phyloP scores from a whole-genome alignment of 2,888 invertebrate species.

The Machimus atricapillus region DNA sequence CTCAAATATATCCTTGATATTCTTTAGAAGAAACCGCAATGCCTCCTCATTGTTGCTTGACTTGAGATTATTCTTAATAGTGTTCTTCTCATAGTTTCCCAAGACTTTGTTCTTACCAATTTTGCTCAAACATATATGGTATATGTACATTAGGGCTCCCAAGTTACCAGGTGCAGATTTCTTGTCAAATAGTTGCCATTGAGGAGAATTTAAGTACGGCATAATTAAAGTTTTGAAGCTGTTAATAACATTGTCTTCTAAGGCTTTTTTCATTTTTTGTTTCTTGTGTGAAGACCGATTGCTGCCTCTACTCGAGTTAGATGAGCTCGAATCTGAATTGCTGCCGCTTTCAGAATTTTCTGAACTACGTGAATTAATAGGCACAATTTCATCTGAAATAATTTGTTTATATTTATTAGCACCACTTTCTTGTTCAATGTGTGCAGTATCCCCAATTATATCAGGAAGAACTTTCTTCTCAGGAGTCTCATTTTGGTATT shows the following conservation, averaged over 20 bases:
- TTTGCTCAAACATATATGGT: slow-evolving; percentile 53
- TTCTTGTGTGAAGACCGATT: slow-evolving; percentile 32
- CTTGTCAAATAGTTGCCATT: slow-evolving; percentile 52
- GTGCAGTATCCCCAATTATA: not conserved
- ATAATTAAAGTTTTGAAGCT: slow-evolving; percentile 57
- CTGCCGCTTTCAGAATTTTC: not conserved
- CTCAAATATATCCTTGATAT: slow-evolving; percentile 42
- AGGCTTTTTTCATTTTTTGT: slow-evolving; percentile 45
- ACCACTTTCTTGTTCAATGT: not conserved
- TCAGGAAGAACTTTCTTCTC: not conserved
- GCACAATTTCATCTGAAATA: not conserved
- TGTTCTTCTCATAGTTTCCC: slow-evolving; percentile 54
- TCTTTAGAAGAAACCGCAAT: slow-evolving; percentile 56
- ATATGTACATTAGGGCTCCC: slow-evolving; percentile 55
- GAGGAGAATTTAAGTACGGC: slow-evolving; percentile 52
- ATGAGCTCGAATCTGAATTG: slow-evolving; percentile 48
- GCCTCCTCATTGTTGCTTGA: slow-evolving; percentile 53
- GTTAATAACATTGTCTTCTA: slow-evolving; percentile 55
- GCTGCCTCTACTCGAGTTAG: slow-evolving; percentile 47
- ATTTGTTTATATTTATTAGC: not conserved
- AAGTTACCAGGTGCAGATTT: slow-evolving; percentile 51
- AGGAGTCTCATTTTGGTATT: not conserved
- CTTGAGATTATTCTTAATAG: slow-evolving; percentile 56
- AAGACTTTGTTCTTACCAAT: slow-evolving; percentile 42
- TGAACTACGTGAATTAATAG: not conserved